Conservation (phyloP, 2,797 vertebrate species). For the Cygnus olor region DNA sequence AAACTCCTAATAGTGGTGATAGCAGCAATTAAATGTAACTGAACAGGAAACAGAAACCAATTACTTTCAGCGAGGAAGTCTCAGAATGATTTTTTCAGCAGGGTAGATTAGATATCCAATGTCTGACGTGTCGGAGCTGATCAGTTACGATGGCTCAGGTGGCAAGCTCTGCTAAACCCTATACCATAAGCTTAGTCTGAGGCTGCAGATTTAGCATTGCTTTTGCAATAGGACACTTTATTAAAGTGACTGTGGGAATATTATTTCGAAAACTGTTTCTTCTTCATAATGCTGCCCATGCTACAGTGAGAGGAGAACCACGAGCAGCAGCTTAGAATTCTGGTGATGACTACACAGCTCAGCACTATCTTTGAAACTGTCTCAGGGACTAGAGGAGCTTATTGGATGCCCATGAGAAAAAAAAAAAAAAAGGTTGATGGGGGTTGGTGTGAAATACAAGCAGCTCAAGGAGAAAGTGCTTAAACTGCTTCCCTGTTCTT, state of each 20-base stretch:
- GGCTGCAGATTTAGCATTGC: neutral
- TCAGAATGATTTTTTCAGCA: neutral
- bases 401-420: neutral
- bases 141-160: neutral
- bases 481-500: neutral
- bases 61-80: neutral
- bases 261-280: neutral
- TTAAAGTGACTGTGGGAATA: neutral
- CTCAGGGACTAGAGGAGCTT: neutral
- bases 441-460: neutral
- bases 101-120: neutral
- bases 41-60: neutral
- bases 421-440: neutral
- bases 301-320: rapidly evolving
- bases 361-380: neutral
- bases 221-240: neutral
- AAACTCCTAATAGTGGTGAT: neutral
- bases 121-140: neutral
- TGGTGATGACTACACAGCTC: neutral
- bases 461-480: neutral
- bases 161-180: neutral
- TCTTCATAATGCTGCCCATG: neutral
- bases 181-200: neutral
- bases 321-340: neutral
- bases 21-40: neutral